Percentiles rank a stretch among this genome's conserved stretches.
Conservation (phyloP, 35 echinoderm and acorn worm genomes). For the Holothuria glaberrima region DNA sequence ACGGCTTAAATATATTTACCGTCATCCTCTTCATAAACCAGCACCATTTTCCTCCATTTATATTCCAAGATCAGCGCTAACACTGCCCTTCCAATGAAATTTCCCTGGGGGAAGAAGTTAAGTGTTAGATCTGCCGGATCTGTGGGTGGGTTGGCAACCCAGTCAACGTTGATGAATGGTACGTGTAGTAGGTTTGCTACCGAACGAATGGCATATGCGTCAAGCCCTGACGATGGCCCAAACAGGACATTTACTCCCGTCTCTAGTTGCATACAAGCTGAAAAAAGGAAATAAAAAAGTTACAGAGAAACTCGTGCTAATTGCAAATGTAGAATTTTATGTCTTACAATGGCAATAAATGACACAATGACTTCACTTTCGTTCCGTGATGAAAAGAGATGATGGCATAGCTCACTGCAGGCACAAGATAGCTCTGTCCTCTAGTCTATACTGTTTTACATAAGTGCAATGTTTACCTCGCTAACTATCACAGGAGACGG, state of each 20-base stretch:
- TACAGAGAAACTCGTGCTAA: background rate
- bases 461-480: no score
- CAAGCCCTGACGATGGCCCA: slow-evolving; percentile 9
- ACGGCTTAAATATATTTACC: background rate
- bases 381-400: no score
- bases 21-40: slow-evolving; percentile 28
- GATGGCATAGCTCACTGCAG: no score
- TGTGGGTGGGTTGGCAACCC: background rate
- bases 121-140: background rate
- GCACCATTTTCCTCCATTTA: slow-evolving; percentile 36
- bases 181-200: slow-evolving; percentile 4
- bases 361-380: no score
- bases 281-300: background rate
- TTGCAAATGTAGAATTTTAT: no score
- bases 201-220: slow-evolving; percentile 11
- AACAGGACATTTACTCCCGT: slow-evolving; percentile 26
- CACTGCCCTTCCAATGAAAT: slow-evolving; percentile 7
- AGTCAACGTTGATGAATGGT: background rate
- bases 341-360: no score
- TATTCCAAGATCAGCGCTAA: background rate
- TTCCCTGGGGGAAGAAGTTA: slow-evolving; percentile 16
- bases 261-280: slow-evolving; percentile 8
- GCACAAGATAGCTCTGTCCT: no score
- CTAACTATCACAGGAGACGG: no score
- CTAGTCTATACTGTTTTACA: no score